Conservation (phyloP, 2,888 invertebrate genomes). For the Cordylochernes scorpioides region DNA sequence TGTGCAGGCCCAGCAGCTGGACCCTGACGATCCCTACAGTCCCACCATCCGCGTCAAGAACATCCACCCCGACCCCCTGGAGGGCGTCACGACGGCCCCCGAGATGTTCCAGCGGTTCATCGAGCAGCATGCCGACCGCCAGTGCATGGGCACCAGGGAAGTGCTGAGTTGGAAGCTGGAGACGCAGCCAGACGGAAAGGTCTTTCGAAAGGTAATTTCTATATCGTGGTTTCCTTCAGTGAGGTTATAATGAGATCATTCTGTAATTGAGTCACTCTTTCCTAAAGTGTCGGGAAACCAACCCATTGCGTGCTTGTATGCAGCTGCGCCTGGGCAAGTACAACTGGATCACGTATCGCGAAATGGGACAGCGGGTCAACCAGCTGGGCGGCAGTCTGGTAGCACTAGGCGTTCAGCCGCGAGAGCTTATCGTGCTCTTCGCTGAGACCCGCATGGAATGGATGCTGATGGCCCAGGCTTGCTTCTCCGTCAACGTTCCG, state of each 20-base stretch:
- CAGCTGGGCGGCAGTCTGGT: constrained; percentile 60
- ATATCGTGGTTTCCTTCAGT: no score
- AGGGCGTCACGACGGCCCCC: not conserved
- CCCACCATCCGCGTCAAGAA: no score
- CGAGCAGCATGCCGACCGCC: constrained; percentile 39
- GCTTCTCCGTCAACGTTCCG: constrained; percentile 56
- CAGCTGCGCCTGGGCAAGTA: constrained; percentile 78
- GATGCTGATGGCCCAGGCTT: constrained; percentile 84
- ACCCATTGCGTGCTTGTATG: no score
- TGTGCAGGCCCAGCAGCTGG: no score
- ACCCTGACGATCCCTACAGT: no score
- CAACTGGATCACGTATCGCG: constrained; percentile 54
- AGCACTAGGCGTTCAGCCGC: constrained; percentile 42
- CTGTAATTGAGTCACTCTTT: no score
- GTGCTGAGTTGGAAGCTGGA: constrained; percentile 80
- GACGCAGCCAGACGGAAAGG: constrained; percentile 68
- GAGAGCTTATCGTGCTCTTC: constrained; percentile 61
- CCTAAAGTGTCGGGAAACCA: no score
- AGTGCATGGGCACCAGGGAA: constrained; percentile 61
- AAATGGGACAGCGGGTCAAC: constrained; percentile 42
- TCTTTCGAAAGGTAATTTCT: no score
- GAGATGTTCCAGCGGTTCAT: constrained; percentile 44
- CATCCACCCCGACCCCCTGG: not conserved
- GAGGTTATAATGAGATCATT: no score
- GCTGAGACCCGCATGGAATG: constrained; percentile 94